Percentiles rank a stretch among this genome's conserved stretches.
phyloP scores from a whole-genome alignment of 2,113 vertebrate genomes.

The Platycercus adscitus region DNA sequence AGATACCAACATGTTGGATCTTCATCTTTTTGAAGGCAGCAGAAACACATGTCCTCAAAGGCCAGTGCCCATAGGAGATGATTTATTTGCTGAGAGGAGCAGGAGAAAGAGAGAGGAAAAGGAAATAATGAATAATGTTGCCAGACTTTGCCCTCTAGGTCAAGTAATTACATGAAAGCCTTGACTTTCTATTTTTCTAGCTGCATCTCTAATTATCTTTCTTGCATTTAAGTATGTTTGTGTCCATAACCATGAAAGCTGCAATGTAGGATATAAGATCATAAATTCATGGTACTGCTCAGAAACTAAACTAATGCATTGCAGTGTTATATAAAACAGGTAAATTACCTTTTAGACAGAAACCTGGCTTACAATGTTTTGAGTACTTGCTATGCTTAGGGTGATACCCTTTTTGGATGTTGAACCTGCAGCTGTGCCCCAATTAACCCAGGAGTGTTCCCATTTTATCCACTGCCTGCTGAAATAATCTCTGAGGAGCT shows the following conservation, averaged over 20 bases:
- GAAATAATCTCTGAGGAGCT: neutral
- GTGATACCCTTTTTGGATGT: neutral
- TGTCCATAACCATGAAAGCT: neutral
- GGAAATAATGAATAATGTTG: neutral
- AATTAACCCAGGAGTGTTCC: neutral
- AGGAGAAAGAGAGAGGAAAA: neutral
- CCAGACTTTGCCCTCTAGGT: neutral
- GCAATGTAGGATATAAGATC: neutral
- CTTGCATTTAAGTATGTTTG: neutral
- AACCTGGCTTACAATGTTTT: neutral
- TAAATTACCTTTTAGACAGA: neutral
- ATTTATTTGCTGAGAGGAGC: neutral
- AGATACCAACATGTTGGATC: neutral
- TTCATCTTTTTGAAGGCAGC: neutral
- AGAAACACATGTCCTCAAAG: neutral
- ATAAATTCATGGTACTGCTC: neutral
- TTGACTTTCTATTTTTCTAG: neutral
- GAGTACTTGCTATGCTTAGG: neutral
- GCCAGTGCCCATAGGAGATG: neutral
- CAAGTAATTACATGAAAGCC: conserved; percentile 1
- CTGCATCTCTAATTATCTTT: neutral
- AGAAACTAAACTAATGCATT: neutral
- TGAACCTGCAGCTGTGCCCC: neutral
- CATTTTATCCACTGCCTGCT: neutral
- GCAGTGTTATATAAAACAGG: neutral